A percentile compares a stretch with the other conserved stretches of the same genome.
Conservation (phyloP, 1,140 invertebrate genomes). For the Magallana angulata region DNA sequence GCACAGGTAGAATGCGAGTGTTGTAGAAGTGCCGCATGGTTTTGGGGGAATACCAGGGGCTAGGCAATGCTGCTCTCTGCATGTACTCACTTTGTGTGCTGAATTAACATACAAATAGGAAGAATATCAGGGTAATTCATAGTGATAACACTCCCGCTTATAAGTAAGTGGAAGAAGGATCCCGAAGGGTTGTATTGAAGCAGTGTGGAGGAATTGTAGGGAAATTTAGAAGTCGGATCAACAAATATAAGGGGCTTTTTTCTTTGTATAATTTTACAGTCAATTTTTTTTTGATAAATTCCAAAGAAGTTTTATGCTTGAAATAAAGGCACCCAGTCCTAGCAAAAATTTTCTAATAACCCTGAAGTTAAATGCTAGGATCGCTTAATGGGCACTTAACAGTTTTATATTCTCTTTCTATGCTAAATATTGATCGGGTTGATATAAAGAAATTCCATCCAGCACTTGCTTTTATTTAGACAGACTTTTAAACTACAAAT, state of each 20-base stretch:
- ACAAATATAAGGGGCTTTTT: background rate
- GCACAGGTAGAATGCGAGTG: slow-evolving; percentile 12
- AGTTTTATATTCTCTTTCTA: slow-evolving; percentile 21
- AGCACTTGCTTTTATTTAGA: slow-evolving; percentile 34
- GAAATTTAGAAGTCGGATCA: background rate
- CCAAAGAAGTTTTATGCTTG: background rate
- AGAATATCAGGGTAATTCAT: slow-evolving; percentile 22
- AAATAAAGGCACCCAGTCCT: background rate
- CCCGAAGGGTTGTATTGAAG: background rate
- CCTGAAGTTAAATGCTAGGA: slow-evolving; percentile 30
- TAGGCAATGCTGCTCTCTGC: slow-evolving; percentile 22
- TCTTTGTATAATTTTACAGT: background rate
- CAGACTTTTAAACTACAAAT: slow-evolving; percentile 24
- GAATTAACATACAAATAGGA: background rate
- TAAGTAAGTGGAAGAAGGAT: background rate
- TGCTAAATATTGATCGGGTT: slow-evolving; percentile 24
- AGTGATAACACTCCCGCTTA: slow-evolving; percentile 9
- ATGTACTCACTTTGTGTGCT: slow-evolving; percentile 29
- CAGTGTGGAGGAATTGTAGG: background rate
- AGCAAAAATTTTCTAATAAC: slow-evolving; percentile 8
- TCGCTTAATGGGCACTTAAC: slow-evolving; percentile 30
- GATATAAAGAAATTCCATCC: slow-evolving; percentile 36
- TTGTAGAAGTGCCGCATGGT: background rate
- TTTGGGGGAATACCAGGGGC: slow-evolving; percentile 21
- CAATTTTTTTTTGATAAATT: background rate